Evolutionary conservation across 2,113 vertebrate species (phyloP).

Genomic region (Todiramphus saurophagus): DNA sequence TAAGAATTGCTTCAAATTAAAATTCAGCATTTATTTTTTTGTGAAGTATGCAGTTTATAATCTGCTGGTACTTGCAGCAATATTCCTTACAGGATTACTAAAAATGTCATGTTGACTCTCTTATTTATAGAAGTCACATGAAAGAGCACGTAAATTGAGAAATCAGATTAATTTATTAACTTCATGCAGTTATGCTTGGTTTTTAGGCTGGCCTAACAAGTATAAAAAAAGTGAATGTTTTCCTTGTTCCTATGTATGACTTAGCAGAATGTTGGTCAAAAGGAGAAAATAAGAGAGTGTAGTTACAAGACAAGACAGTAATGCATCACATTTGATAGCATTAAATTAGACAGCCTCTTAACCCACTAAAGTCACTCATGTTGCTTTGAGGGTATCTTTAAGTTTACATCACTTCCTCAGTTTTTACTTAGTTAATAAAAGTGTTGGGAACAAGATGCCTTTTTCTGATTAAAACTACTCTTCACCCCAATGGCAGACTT

Average conservation of each 20-base stretch:
- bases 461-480: background rate
- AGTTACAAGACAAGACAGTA: background rate
- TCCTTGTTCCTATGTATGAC: background rate
- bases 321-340: background rate
- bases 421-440: background rate
- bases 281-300: background rate
- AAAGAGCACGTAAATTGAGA: background rate
- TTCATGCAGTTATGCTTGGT: background rate
- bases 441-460: rapidly evolving
- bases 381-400: background rate
- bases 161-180: background rate
- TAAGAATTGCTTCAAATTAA: background rate
- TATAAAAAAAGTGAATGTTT: background rate
- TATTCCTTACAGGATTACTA: background rate
- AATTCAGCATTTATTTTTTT: background rate
- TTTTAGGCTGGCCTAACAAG: background rate
- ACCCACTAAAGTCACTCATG: background rate
- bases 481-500: background rate
- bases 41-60: background rate
- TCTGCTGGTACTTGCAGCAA: background rate
- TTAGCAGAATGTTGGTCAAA: background rate
- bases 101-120: background rate
- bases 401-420: background rate
- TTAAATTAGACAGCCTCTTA: background rate
- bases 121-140: background rate